Evolutionary conservation across 2,888 invertebrate genomes (phyloP).

Genomic region (Microctonus brassicae): DNA sequence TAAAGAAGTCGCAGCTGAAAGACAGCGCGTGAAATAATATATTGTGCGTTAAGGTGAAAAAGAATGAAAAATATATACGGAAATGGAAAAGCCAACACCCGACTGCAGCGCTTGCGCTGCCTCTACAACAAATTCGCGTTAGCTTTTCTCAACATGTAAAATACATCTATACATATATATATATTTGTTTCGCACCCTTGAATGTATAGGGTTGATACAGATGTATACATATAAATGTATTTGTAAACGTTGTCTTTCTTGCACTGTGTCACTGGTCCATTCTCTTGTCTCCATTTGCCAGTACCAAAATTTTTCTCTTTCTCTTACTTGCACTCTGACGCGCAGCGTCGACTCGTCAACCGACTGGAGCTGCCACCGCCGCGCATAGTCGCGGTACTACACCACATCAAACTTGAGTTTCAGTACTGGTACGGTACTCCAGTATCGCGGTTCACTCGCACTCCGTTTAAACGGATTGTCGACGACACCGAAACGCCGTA

Average conservation of each 20-base stretch:
- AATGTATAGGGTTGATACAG: too few species aligned
- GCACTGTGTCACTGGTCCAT: neutral
- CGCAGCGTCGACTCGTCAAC: constrained; percentile 48
- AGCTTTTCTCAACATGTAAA: constrained; percentile 22
- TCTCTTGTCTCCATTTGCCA: constrained; percentile 22
- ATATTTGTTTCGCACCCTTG: too few species aligned
- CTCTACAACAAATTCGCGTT: constrained; percentile 33
- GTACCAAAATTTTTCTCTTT: constrained; percentile 6
- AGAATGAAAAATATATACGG: constrained; percentile 23
- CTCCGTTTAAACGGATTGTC: constrained; percentile 4
- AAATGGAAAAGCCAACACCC: constrained; percentile 37
- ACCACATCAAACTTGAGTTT: constrained; percentile 63
- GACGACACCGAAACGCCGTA: neutral
- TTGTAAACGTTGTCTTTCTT: constrained; percentile 45
- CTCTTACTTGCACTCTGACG: constrained; percentile 47
- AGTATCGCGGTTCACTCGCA: constrained; percentile 58
- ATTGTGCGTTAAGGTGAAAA: neutral
- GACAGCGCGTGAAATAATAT: neutral
- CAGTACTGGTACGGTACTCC: constrained; percentile 67
- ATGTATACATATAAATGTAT: too few species aligned
- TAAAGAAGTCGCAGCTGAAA: too few species aligned
- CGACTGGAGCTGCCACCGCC: constrained; percentile 62
- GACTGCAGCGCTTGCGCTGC: constrained; percentile 13
- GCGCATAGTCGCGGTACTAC: constrained; percentile 54
- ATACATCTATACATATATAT: constrained; percentile 19